Evolutionary conservation across 1,140 invertebrate genomes (phyloP).

Genomic region (Diachasmimorpha longicaudata): DNA sequence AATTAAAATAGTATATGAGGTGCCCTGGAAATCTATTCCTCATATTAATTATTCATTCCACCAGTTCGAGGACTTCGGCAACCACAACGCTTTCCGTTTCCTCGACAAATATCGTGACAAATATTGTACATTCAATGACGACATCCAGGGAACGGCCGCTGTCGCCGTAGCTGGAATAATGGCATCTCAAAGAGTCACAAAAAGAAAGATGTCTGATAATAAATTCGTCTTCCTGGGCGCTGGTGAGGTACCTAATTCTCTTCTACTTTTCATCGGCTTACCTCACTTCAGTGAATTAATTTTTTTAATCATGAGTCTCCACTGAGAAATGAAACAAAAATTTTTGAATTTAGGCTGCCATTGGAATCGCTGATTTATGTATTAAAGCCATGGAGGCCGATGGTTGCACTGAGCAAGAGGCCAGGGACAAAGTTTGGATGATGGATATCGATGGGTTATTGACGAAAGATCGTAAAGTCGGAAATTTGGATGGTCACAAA

Average conservation of each 20-base stretch:
- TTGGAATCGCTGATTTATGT: conserved; percentile 87
- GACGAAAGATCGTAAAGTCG: conserved; percentile 75
- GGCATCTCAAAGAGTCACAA: conserved; percentile 81
- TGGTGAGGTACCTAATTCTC: conserved; percentile 70
- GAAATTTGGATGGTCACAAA: conserved; percentile 79
- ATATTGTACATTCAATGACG: conserved; percentile 97
- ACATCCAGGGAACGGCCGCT: conserved; percentile 95
- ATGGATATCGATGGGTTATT: conserved; percentile 84
- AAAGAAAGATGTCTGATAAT: conserved; percentile 78
- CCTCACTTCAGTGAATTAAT: background rate
- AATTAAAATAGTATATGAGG: too few species aligned
- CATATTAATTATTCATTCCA: background rate
- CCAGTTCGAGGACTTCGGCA: conserved; percentile 96
- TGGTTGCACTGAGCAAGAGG: conserved; percentile 77
- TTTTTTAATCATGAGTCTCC: too few species aligned
- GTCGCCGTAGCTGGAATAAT: conserved; percentile 91
- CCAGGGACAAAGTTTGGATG: conserved; percentile 86
- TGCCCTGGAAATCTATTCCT: background rate
- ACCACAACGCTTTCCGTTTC: conserved; percentile 91
- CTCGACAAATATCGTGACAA: conserved; percentile 84
- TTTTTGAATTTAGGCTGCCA: conserved; percentile 70
- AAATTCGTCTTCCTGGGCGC: conserved; percentile 91
- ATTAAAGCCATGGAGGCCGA: conserved; percentile 87
- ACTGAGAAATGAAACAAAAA: background rate
- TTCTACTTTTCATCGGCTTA: background rate